Percentiles rank a stretch among this genome's conserved stretches.
Conservation (phyloP, 2,888 invertebrate genomes). For the Drosophila koepferae region DNA sequence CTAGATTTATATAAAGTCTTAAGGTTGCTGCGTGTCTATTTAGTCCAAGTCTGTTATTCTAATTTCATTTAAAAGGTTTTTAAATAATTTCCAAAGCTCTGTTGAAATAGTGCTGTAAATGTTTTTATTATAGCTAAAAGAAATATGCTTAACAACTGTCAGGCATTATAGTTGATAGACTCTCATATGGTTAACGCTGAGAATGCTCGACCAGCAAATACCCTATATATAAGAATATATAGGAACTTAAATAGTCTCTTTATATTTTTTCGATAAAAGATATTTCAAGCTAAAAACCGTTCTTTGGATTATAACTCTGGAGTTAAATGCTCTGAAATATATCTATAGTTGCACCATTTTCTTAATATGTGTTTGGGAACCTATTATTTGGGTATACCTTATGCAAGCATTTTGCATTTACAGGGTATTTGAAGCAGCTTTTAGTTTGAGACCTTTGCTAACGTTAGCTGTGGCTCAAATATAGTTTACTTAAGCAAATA, state of each 20-base stretch:
- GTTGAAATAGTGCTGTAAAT: too few relatives aligned
- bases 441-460: conserved; percentile 1
- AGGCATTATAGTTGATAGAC: background rate
- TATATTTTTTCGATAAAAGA: too few relatives aligned
- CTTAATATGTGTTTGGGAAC: background rate
- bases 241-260: too few relatives aligned
- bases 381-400: background rate
- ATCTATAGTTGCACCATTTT: too few relatives aligned
- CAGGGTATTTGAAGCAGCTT: conserved; percentile 14
- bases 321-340: too few relatives aligned
- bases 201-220: background rate
- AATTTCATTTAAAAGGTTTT: background rate
- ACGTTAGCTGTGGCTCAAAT: conserved; percentile 3
- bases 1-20: too few relatives aligned
- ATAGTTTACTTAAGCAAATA: conserved; percentile 18
- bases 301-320: too few relatives aligned
- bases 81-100: background rate
- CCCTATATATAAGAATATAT: background rate
- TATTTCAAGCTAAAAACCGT: too few relatives aligned
- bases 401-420: background rate
- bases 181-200: background rate
- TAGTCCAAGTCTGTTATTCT: background rate
- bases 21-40: too few relatives aligned
- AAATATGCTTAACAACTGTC: background rate
- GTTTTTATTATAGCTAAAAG: too few relatives aligned